Evolutionary conservation across 2,113 vertebrate species (phyloP).

Genomic region (Verasper variegatus): DNA sequence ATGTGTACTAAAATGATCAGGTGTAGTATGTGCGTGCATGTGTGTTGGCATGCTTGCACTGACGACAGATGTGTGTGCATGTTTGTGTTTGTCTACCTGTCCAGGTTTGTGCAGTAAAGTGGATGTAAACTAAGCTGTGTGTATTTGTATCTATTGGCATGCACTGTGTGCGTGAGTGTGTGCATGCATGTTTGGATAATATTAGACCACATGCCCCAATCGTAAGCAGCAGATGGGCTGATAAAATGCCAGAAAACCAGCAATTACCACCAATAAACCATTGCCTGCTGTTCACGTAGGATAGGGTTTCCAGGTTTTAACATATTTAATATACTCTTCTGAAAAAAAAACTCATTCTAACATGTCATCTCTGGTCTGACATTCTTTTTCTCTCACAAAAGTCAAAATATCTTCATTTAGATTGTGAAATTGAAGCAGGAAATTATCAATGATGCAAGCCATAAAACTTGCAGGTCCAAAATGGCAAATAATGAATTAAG

Average conservation of each 20-base stretch:
- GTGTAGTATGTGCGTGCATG: neutral
- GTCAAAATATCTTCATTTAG: neutral
- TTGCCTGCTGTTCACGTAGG: conserved; percentile 40
- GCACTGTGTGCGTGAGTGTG: neutral
- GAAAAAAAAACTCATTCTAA: conserved; percentile 2
- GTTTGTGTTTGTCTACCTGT: conserved; percentile 36
- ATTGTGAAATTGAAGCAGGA: neutral
- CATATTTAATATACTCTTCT: neutral
- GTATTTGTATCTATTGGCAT: conserved; percentile 24
- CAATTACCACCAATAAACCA: conserved; percentile 66
- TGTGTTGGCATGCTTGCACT: conserved; percentile 5
- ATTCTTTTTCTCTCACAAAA: neutral
- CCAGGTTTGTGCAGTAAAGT: conserved; percentile 21
- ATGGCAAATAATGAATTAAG: too few species aligned
- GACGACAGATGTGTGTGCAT: conserved; percentile 19
- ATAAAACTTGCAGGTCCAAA: neutral
- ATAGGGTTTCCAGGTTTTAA: conserved; percentile 44
- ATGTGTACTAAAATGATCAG: conserved; percentile 12
- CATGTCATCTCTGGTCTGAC: neutral
- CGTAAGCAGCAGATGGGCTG: conserved; percentile 68
- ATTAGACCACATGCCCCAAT: conserved; percentile 58
- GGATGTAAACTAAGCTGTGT: conserved; percentile 6
- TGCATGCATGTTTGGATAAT: conserved; percentile 31
- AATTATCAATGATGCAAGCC: neutral
- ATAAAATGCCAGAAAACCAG: conserved; percentile 64